Conservation (phyloP, 2,797 vertebrate species). For the Acanthiza pusilla region DNA sequence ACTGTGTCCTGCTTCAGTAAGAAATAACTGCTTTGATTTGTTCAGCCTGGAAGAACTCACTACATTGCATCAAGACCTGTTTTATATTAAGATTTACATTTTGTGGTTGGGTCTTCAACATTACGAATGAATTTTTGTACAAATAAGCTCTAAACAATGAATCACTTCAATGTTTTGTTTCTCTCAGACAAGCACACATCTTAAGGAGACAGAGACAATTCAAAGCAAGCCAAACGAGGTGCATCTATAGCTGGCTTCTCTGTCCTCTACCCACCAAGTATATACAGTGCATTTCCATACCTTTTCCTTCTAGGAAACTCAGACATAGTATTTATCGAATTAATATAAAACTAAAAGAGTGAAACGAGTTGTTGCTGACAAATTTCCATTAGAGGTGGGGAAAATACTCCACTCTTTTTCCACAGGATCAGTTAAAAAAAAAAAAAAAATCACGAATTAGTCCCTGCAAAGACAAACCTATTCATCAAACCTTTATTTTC, state of each 20-base stretch:
- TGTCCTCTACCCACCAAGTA: background rate
- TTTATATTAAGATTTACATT: background rate
- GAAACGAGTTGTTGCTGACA: background rate
- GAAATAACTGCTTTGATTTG: background rate
- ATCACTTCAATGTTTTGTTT: background rate
- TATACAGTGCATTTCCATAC: fast-evolving
- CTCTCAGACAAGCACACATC: background rate
- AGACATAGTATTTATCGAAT: background rate
- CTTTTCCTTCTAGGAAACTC: background rate
- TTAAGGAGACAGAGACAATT: background rate
- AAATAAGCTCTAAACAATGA: background rate
- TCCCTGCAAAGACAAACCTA: background rate
- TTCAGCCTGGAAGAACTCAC: background rate
- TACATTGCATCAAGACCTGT: background rate
- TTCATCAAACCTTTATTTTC: background rate
- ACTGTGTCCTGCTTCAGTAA: background rate
- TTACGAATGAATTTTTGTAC: background rate
- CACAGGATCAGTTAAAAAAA: background rate
- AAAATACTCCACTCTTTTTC: background rate
- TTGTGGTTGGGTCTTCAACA: background rate
- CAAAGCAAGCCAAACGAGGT: background rate
- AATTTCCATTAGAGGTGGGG: background rate
- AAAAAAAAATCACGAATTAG: background rate
- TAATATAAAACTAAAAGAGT: background rate
- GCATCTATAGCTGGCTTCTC: background rate